Evolutionary conservation across 2,888 invertebrate genomes (phyloP).

Genomic region (Zygogramma bicolorata): DNA sequence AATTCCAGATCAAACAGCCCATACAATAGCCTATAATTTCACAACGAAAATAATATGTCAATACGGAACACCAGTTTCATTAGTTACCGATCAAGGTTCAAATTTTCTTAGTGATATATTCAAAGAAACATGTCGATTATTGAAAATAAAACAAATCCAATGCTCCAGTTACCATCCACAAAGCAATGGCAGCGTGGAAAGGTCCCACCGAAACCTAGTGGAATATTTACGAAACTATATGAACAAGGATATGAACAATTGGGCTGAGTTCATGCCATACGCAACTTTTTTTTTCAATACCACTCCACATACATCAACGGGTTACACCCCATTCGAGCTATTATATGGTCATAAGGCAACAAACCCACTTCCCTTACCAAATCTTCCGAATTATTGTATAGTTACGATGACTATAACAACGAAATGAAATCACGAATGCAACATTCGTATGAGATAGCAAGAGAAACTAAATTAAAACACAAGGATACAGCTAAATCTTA

Average conservation of each 20-base stretch:
- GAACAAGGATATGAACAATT: neutral
- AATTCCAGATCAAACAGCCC: constrained; percentile 57
- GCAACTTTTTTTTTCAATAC: neutral
- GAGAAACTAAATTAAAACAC: too few species aligned
- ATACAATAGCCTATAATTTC: constrained; percentile 54
- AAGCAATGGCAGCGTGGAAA: too few species aligned
- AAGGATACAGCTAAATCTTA: neutral
- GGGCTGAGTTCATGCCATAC: neutral
- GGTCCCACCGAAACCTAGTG: too few species aligned
- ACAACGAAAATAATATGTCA: constrained; percentile 47
- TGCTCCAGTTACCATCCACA: too few species aligned
- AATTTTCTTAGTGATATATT: constrained; percentile 32
- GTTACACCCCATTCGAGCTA: neutral
- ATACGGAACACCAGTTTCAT: constrained; percentile 41
- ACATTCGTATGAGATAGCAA: neutral
- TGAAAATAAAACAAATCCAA: neutral
- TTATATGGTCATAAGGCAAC: neutral
- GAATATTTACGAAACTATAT: neutral
- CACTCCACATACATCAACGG: neutral
- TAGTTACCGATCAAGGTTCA: constrained; percentile 43
- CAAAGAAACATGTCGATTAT: neutral
- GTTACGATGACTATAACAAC: too few species aligned
- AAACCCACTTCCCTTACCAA: neutral
- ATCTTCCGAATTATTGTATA: too few species aligned
- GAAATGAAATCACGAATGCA: too few species aligned